Base-by-base conservation (phyloP, 2,797 vertebrate species). In the Melanotaenia maccullochi region DNA sequence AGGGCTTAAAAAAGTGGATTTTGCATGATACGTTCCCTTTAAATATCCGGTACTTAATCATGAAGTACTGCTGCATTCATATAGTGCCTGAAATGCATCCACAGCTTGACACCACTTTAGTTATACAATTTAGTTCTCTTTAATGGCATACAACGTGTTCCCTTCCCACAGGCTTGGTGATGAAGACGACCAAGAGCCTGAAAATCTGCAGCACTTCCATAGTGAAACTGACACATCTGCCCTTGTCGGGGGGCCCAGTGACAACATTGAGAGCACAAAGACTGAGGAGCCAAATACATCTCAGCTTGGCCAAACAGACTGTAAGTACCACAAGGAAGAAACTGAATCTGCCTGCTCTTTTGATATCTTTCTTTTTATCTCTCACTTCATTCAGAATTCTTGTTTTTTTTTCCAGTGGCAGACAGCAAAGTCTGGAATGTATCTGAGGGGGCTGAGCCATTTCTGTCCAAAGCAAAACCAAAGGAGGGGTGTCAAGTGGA, bases 401-500 rank as follows among this genome's bases (percentile, higher is more conserved):
- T 75, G 68, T 72, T 82, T 83, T 73, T 81, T 75, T 80, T 75
- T 64, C 30, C 91, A 94, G 94, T 78, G 75, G 85, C 85, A 87
- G 89, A 89, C 65, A 68, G 80, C 63, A 60, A 86, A 64, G 75
- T 73, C 82, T 85, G 91, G 89, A 84, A 87, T 78, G 81, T 71
- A 71, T 85, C 87, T 1, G 87, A 90, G 76, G 65, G 75, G 78
- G 75, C 80, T 20, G 84, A 90, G 87, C 81, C 81, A 71, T 76
- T 89, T 84, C 76, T 85, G 70, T 82, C 89, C 79, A 90, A 92
- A 82, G 70, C 79, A 28, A 90, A 90, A 88, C 91, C 90, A 93
- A 94, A 94, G 81, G 91, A 90, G 40, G 77, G 73, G 60, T 87
- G 79, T 91, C 91, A 83, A 86, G 90, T 83, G 75, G 82, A 86